These are phyloP conservation scores for Tanytarsus gracilentus DNA, from an alignment of 2,888 invertebrate genomes.

Conservation along the genomic window DNA sequence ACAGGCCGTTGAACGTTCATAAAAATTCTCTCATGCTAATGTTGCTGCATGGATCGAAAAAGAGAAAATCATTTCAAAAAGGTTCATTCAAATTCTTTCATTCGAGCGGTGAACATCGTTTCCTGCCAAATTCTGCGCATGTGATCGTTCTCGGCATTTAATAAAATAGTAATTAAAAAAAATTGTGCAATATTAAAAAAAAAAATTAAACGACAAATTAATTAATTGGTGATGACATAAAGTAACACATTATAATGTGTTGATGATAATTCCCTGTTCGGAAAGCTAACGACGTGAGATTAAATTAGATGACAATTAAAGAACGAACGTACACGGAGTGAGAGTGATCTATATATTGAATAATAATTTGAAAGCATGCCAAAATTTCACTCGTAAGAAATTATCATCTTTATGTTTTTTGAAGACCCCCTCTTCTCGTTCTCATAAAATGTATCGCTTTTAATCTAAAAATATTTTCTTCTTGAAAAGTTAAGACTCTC, in stretches of 20 bases:
- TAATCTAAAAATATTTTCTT: constrained; percentile 28
- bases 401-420: constrained; percentile 24
- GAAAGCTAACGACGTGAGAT: background rate
- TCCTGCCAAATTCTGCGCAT: background rate
- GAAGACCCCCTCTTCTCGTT: no score
- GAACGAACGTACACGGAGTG: no score
- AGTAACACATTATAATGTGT: no score
- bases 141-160: no score
- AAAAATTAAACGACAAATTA: background rate
- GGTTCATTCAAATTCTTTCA: constrained; percentile 5
- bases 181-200: background rate
- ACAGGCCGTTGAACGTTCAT: no score
- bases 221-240: background rate
- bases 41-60: no score
- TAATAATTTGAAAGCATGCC: constrained; percentile 28
- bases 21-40: no score
- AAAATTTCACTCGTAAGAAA: constrained; percentile 15
- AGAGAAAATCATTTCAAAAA: no score
- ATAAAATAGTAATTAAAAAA: background rate
- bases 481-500: no score
- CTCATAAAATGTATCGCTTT: constrained; percentile 29
- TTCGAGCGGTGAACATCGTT: background rate
- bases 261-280: no score
- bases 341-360: constrained; percentile 12
- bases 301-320: no score